Evolutionary conservation across 2,113 vertebrate genomes (phyloP), one percentile per base, ranked within the genome.

Genomic region (Amblyornis subalaris): DNA sequence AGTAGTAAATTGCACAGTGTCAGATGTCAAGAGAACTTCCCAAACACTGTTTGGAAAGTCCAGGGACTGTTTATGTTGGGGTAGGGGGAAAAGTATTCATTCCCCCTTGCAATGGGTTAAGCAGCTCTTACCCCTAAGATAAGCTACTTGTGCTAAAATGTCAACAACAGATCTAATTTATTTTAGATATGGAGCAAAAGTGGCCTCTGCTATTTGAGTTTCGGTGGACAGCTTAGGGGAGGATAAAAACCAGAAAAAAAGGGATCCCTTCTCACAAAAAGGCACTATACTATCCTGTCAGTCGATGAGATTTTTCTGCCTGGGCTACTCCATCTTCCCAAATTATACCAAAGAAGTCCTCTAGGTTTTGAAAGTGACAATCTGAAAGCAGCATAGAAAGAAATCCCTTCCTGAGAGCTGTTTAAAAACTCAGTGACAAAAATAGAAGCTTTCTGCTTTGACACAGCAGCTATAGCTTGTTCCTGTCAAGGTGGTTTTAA

Each of bases 61-160:
- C 84, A 75, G 58, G 50, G 45, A 73, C 45, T 94, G 87, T 96
- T 96, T 96, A 94, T 79, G 19, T 79, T 82, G 45, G 64, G 64
- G 17, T 60, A 16, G 67, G n/a, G 57, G 58, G 3, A 26, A 67
- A 93, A 31, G 66, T 42, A 94, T 72, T 75, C 45, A 65, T 73
- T 69, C 58, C 50, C 25, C 71, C 24, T 85, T 82, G 84, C 91
- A 88, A 85, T 7, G 31, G 81, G 77, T 95, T 95, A 96, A 96
- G 94, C 93, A 64, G 95, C 89, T 95, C 84, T 96, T 94, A 94
- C 53, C 61, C 36, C 73, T 60, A 91, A 92, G 93, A 96, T 94
- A 96, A 95, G 95, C 96, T 96, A 96, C 95, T 94, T 94, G 80
- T 75, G 45, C 73, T 82, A 77, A 89, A 78, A 94, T 76, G 80